Evolutionary conservation across 2,888 invertebrate species (phyloP), one percentile per base, ranked within the genome.

Genomic region (Fabriciana adippe): DNA sequence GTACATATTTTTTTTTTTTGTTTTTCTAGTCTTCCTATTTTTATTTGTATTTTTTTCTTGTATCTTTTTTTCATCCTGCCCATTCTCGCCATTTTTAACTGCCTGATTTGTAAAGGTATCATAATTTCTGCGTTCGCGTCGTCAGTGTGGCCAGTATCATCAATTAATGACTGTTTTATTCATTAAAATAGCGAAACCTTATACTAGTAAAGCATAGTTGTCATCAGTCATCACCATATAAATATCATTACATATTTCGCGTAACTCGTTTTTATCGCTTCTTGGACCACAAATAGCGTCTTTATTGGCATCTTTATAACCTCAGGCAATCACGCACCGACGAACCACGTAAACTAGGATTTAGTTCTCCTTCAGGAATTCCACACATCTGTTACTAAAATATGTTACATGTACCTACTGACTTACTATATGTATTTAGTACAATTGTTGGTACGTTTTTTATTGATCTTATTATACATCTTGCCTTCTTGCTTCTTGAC

Each of bases 231-330:
- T 16, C 2, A 50, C 11, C 6, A 50, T 50, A 50, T 50, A n/a
- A 50, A n/a, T 11, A 50, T 16, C 4, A 15, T 63, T 55, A 45
- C n/a, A 3, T 60, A 47, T 16, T 14, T 21, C 18, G 26, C 16
- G 53, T 31, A 63, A 26, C 18, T 63, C 55, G n/a, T 69, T 13
- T 3, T 55, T 67, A 72, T 64, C 69, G 47, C 71, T 47, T 57
- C 76, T 78, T 79, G 72, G 13, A 50, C 68, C 66, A 63, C 48
- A 67, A 60, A 59, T 64, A 68, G 45, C 60, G 55, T 63, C 76
- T 84, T 82, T 85, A 87, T 83, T 81, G 82, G 75, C 81, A 80
- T 81, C 86, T 85, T 85, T 86, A 87, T 78, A 76, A 79, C 71
- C 72, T 71, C 74, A 68, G 66, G 79, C 80, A 81, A 81, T 83